Evolutionary conservation across 1,140 invertebrate genomes (phyloP).

Genomic region (Pseudomyrmex dendroicus): DNA sequence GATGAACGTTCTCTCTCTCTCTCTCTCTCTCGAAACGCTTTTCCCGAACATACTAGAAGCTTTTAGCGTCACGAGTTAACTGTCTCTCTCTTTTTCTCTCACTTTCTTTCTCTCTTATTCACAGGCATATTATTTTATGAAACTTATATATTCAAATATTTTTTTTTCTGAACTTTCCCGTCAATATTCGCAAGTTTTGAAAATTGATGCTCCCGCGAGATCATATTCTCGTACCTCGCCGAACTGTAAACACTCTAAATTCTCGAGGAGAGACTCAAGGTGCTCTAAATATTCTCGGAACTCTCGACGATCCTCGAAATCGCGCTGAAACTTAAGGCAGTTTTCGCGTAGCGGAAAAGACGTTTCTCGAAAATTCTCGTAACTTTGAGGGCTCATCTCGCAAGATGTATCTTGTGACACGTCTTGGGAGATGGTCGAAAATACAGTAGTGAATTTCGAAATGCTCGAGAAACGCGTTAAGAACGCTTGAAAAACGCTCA

Average conservation of each 20-base stretch:
- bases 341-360: conserved; percentile 16
- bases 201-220: conserved; percentile 1
- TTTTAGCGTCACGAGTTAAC: conserved; percentile 56
- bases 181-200: background rate
- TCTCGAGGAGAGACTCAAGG: background rate
- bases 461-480: background rate
- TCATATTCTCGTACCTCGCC: conserved; percentile 1
- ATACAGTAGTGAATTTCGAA: conserved; percentile 6
- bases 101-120: background rate
- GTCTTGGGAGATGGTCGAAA: background rate
- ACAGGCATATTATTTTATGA: background rate
- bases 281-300: conserved; percentile 41
- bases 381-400: background rate
- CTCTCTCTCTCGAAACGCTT: conserved; percentile 20
- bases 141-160: background rate
- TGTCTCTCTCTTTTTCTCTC: background rate
- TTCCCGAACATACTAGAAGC: conserved; percentile 64
- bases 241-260: background rate
- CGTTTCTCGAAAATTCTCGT: conserved; percentile 20
- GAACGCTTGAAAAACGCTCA: background rate
- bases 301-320: conserved; percentile 11
- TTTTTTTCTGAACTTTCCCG: background rate
- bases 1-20: conserved; percentile 17
- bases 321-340: conserved; percentile 3
- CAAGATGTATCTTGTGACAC: background rate